phyloP scores from a whole-genome alignment of 2,888 invertebrate genomes.

The Synanthedon andrenaeformis region DNA sequence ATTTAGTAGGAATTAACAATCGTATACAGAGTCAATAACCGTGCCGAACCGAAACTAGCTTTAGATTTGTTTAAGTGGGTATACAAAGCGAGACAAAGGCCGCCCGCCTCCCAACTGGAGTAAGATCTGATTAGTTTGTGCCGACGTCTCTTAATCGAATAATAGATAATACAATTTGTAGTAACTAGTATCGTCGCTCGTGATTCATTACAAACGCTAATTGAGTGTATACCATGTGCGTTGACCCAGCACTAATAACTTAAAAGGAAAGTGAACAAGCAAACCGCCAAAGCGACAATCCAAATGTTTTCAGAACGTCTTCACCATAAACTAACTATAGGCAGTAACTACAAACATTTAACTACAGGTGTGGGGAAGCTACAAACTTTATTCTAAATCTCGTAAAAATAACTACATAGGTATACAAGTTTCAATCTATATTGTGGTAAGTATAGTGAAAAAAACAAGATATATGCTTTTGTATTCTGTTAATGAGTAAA shows the following conservation, averaged over 20 bases:
- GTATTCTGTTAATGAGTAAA: too few species aligned
- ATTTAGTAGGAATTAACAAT: conserved; percentile 12
- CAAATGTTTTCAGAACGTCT: too few species aligned
- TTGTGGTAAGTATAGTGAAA: too few species aligned
- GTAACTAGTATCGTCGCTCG: conserved; percentile 23
- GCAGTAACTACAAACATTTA: too few species aligned
- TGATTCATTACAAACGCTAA: conserved; percentile 18
- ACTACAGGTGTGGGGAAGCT: too few species aligned
- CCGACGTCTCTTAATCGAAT: conserved; percentile 31
- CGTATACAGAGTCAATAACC: conserved; percentile 16
- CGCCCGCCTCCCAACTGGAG: conserved; percentile 15
- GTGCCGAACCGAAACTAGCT: conserved; percentile 24
- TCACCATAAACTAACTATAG: too few species aligned
- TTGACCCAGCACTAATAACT: not conserved
- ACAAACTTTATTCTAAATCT: too few species aligned
- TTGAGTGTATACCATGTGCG: conserved; percentile 14
- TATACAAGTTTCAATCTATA: too few species aligned
- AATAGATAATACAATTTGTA: conserved; percentile 38
- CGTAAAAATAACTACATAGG: too few species aligned
- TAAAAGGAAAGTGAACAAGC: too few species aligned
- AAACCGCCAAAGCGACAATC: too few species aligned
- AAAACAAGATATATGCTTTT: too few species aligned
- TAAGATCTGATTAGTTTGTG: conserved; percentile 29
- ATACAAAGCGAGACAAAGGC: conserved; percentile 17
- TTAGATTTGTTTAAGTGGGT: conserved; percentile 24